These are phyloP conservation scores for Dermochelys coriacea DNA, from an alignment of 2,797 vertebrate species.

Conservation along the genomic window DNA sequence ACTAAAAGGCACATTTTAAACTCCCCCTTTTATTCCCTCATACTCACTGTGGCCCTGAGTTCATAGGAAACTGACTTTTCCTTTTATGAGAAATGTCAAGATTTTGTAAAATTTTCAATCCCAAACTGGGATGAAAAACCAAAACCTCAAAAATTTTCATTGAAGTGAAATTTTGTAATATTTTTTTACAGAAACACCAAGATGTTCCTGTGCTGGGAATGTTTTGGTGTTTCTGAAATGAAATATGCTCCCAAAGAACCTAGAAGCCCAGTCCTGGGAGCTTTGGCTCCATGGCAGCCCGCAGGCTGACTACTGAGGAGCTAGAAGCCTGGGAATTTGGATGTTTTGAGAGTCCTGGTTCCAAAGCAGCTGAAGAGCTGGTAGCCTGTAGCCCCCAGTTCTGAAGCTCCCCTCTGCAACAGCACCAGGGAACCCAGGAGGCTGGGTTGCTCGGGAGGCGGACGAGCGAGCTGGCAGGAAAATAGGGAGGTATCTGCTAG, in stretches of 20 bases:
- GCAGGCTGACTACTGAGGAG: too few species aligned
- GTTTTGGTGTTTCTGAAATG: background rate
- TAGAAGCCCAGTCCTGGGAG: background rate
- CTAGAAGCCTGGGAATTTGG: too few species aligned
- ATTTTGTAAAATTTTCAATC: background rate
- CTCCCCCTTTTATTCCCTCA: background rate
- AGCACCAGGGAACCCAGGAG: background rate
- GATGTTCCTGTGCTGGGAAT: background rate
- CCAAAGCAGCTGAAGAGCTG: too few species aligned
- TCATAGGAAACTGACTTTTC: background rate
- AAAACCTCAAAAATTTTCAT: background rate
- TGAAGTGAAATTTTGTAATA: background rate
- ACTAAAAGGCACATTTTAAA: background rate
- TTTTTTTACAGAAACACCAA: background rate
- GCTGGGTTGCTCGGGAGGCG: background rate
- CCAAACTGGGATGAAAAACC: too few species aligned
- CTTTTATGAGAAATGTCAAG: background rate
- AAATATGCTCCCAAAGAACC: background rate
- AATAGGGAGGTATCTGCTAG: background rate
- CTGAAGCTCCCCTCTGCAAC: background rate
- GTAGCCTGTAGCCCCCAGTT: background rate
- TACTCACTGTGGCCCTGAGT: background rate
- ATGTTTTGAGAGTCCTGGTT: too few species aligned
- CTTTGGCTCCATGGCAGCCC: background rate
- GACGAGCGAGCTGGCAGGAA: too few species aligned